These are phyloP conservation scores for Nannoperca obscura DNA, from an alignment of 2,797 vertebrate genomes.

Conservation along the genomic window DNA sequence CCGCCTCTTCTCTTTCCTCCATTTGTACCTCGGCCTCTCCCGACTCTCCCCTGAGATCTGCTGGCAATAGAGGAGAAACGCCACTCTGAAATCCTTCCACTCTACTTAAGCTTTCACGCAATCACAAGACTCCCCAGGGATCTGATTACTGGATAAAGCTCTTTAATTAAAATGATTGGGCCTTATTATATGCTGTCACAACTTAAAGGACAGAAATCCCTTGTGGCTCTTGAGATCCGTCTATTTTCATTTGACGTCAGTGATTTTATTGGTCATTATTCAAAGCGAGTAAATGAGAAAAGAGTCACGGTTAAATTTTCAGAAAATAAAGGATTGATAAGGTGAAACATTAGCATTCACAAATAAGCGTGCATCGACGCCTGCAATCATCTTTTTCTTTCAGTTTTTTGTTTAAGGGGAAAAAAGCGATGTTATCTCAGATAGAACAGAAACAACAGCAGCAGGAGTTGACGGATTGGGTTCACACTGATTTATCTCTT, in stretches of 20 bases:
- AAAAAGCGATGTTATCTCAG: slow-evolving; percentile 15
- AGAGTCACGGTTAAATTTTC: slow-evolving; percentile 48
- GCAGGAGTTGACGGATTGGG: slow-evolving; percentile 37
- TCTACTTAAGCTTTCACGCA: slow-evolving; percentile 75
- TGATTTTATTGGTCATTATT: slow-evolving; percentile 44
- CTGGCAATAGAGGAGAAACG: slow-evolving; percentile 47
- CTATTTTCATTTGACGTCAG: slow-evolving; percentile 55
- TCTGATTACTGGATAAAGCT: slow-evolving; percentile 82
- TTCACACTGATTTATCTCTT: slow-evolving; percentile 49
- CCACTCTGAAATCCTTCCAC: slow-evolving; percentile 71
- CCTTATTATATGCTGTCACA: slow-evolving; percentile 79
- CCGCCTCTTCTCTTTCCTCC: slow-evolving; percentile 30
- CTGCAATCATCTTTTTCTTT: slow-evolving; percentile 8
- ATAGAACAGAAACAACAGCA: slow-evolving; percentile 26
- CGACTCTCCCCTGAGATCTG: slow-evolving; percentile 43
- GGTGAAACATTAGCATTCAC: slow-evolving; percentile 50
- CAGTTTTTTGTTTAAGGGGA: background rate
- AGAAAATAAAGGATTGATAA: slow-evolving; percentile 54
- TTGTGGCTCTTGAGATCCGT: slow-evolving; percentile 70
- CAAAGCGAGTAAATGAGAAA: slow-evolving; percentile 58
- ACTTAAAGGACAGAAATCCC: slow-evolving; percentile 81
- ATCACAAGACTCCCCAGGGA: slow-evolving; percentile 78
- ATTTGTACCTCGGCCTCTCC: slow-evolving; percentile 34
- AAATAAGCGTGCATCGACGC: slow-evolving; percentile 29
- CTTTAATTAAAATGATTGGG: slow-evolving; percentile 87